Base-by-base conservation (phyloP, 2,113 vertebrate species). In the Larimichthys crocea region DNA sequence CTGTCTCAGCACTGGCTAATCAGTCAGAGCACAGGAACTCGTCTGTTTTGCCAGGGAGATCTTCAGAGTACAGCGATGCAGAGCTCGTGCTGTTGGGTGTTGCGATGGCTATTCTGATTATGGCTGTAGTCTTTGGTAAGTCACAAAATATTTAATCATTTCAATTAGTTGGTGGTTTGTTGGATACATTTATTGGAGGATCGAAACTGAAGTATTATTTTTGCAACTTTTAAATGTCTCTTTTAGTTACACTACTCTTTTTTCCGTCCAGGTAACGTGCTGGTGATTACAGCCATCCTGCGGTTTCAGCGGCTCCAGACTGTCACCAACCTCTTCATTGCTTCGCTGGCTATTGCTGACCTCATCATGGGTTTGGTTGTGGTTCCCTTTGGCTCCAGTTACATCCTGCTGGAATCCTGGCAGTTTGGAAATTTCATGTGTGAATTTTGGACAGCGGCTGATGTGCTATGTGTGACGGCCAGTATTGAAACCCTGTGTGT, bases 401-500 rank as follows among this genome's bases (percentile, higher is more conserved):
- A 96, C 92, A 97, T 98, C 93, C 95, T 99, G 44, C 94, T 97
- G 85, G 90, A 95, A 40, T 92, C 88, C 76, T 99, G 98, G 98
- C 92, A 91, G 49, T 99, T 99, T 0, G 97, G 97, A 50, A 97
- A 95, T 80, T 96, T 97, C 76, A 97, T 97, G 96, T 99, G 98
- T 0, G 95, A 97, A 83, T 97, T 99, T 85, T 99, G 98, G 97
- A 98, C 97, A 2, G 96, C 98, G 0, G 53, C 97, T 0, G 98
- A 99, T 0, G 97, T 99, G 62, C 83, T 99, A 71, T 99, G 97
- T 0, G 98, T 99, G 72, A 99, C 98, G 0, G 98, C 98, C 82
- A 99, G 98, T 91, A 99, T 99, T 0, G 98, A 97, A 93, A 99
- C 98, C 0, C 94, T 99, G 88, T 99, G 98, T 0, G 97, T 99